These are phyloP conservation scores for Parotia lawesii DNA, from an alignment of 2,113 vertebrate species.

Conservation along the genomic window DNA sequence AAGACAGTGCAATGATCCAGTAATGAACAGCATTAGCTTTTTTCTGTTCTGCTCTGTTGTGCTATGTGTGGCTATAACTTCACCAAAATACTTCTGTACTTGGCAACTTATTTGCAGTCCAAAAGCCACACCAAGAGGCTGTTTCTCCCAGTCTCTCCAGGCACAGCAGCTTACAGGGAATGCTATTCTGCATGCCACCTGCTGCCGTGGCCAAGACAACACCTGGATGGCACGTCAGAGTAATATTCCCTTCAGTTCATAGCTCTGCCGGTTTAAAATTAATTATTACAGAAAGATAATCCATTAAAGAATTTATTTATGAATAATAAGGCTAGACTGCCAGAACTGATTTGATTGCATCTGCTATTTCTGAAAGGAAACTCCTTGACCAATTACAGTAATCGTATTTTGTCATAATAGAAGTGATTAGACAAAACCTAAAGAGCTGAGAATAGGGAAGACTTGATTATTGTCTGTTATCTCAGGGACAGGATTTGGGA, in stretches of 20 bases:
- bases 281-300: neutral
- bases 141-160: neutral
- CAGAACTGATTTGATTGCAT: neutral
- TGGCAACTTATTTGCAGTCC: neutral
- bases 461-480: neutral
- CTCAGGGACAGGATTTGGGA: neutral
- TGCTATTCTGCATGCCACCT: neutral
- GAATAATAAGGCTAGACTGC: neutral
- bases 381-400: neutral
- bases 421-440: neutral
- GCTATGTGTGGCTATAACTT: neutral
- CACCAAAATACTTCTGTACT: neutral
- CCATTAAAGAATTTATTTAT: neutral
- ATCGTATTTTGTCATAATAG: neutral
- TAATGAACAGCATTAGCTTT: neutral
- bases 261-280: neutral
- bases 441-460: neutral
- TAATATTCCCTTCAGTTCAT: neutral
- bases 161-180: neutral
- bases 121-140: neutral
- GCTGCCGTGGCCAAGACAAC: neutral
- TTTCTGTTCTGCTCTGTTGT: neutral
- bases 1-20: neutral
- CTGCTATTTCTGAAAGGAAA: neutral
- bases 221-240: neutral